Conservation (phyloP, 2,888 invertebrate genomes). For the Drosophila picticornis region DNA sequence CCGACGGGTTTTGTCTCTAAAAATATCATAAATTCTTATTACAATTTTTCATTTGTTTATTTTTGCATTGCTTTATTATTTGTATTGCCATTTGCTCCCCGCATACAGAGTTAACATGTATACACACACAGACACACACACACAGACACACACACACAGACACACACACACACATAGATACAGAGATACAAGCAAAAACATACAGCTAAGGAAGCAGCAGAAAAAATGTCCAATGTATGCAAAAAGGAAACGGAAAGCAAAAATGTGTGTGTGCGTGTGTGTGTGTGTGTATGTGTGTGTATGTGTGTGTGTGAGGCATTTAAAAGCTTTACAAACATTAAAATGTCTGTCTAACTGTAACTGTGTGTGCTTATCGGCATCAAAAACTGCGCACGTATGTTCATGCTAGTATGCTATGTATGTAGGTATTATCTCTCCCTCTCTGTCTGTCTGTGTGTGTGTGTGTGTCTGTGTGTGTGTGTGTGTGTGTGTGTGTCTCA, state of each 20-base stretch:
- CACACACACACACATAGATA: constrained; percentile 4
- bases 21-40: constrained; percentile 76
- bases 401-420: constrained; percentile 21
- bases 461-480: constrained; percentile 39
- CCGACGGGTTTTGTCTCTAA: constrained; percentile 53
- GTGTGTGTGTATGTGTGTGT: no score
- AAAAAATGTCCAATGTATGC: constrained; percentile 36
- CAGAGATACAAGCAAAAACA: neutral
- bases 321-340: constrained; percentile 81
- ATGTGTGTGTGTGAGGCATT: constrained; percentile 74
- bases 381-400: constrained; percentile 47
- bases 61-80: constrained; percentile 73
- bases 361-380: constrained; percentile 57
- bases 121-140: constrained; percentile 4
- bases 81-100: constrained; percentile 69
- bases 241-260: constrained; percentile 60
- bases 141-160: constrained; percentile 12
- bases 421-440: constrained; percentile 25
- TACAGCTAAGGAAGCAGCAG: constrained; percentile 1
- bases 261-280: constrained; percentile 69
- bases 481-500: constrained; percentile 56
- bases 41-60: constrained; percentile 71
- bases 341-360: constrained; percentile 77
- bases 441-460: constrained; percentile 16
- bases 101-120: constrained; percentile 20